Evolutionary conservation across 2,797 vertebrate species (phyloP).

Genomic region (Nannoperca obscura): DNA sequence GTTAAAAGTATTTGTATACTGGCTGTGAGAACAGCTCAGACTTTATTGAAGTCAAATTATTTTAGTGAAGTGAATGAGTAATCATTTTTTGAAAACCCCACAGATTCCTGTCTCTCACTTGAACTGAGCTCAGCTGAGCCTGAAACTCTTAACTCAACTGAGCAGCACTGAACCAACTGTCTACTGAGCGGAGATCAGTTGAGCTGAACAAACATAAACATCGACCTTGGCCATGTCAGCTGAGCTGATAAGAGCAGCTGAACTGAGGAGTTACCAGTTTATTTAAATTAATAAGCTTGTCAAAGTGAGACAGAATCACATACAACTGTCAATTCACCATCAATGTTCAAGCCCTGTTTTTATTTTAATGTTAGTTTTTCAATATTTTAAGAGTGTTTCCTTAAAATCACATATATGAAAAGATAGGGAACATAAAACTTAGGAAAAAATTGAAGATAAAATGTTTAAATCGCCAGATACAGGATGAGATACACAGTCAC

Average conservation of each 20-base stretch:
- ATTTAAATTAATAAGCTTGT: background rate
- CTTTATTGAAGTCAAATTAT: background rate
- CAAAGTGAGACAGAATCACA: background rate
- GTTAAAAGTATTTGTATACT: background rate
- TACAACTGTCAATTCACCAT: background rate
- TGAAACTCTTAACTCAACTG: slow-evolving; percentile 17
- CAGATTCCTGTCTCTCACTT: background rate
- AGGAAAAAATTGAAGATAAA: background rate
- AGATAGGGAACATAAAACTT: background rate
- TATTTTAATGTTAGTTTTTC: background rate
- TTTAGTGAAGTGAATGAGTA: background rate
- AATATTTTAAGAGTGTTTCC: background rate
- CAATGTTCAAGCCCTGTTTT: background rate
- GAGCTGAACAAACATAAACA: slow-evolving; percentile 33
- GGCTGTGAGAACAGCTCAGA: background rate
- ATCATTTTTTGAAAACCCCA: background rate
- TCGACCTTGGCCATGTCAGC: slow-evolving; percentile 16
- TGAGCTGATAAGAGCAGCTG: slow-evolving; percentile 27
- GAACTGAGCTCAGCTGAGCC: background rate
- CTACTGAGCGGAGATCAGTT: slow-evolving; percentile 25
- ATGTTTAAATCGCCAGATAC: background rate
- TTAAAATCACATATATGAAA: background rate
- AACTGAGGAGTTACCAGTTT: background rate
- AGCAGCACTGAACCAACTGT: slow-evolving; percentile 39
- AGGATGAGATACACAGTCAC: background rate